phyloP scores from a whole-genome alignment of 2,113 vertebrate species.

The Raja brachyura region DNA sequence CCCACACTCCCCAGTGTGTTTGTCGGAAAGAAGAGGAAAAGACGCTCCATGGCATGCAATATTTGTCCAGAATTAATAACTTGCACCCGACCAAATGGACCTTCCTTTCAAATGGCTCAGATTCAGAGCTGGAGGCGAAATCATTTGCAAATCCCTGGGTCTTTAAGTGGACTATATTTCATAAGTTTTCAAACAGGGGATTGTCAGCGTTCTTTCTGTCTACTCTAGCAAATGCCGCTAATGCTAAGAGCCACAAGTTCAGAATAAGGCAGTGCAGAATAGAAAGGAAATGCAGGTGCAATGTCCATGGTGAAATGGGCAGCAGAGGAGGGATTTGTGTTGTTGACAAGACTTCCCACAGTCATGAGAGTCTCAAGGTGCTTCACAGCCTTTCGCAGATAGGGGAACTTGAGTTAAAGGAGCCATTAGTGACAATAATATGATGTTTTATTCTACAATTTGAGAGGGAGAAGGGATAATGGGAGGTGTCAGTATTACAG shows the following conservation, averaged over 20 bases:
- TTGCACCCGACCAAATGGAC: neutral
- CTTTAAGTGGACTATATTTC: neutral
- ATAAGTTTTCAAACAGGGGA: neutral
- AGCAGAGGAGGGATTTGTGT: neutral
- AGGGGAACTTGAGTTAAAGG: too few species aligned
- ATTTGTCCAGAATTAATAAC: neutral
- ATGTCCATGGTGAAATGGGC: too few species aligned
- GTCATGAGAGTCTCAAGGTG: too few species aligned
- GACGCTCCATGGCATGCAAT: neutral
- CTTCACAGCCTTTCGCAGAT: too few species aligned
- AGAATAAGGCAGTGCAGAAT: neutral
- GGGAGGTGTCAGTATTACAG: too few species aligned
- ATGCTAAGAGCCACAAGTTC: neutral
- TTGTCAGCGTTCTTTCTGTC: neutral
- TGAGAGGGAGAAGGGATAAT: too few species aligned
- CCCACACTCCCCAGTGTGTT: neutral
- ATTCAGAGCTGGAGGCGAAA: neutral
- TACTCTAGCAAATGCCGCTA: neutral
- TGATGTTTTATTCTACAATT: too few species aligned
- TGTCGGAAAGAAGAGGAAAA: neutral
- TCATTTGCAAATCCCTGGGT: neutral
- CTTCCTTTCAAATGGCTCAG: neutral
- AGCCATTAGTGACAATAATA: too few species aligned
- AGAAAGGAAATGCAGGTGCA: neutral
- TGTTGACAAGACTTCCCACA: neutral